Conservation (phyloP, 2,113 vertebrate genomes). For the Balaeniceps rex region DNA sequence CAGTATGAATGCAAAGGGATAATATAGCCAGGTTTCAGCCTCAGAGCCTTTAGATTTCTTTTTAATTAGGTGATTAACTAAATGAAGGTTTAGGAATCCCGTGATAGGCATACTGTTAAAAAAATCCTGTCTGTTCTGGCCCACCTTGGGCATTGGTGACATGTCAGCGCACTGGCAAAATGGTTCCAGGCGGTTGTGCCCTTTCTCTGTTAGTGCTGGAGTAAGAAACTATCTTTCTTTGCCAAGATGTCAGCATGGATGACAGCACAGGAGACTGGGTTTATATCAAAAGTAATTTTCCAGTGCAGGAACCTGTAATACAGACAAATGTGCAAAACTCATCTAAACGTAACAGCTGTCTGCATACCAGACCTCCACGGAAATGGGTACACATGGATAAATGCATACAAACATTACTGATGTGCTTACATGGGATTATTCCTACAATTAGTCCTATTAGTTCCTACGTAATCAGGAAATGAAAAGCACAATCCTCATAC, state of each 20-base stretch:
- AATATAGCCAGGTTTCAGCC: not conserved
- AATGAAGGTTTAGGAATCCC: not conserved
- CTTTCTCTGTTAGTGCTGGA: not conserved
- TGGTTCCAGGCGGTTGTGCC: not conserved
- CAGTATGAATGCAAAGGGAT: not conserved
- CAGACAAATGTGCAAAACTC: not conserved
- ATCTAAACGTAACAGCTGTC: not conserved
- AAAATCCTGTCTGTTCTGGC: not conserved
- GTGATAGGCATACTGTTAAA: not conserved
- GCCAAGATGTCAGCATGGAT: not conserved
- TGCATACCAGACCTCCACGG: not conserved
- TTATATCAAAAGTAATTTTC: slow-evolving; percentile 9
- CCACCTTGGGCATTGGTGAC: not conserved
- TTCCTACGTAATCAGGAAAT: not conserved
- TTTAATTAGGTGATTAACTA: not conserved
- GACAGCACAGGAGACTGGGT: not conserved
- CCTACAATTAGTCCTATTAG: not conserved
- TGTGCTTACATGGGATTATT: not conserved
- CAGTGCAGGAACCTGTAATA: not conserved
- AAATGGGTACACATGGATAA: not conserved
- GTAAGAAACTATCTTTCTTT: not conserved
- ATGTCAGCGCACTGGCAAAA: not conserved
- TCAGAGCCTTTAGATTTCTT: not conserved
- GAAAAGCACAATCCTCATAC: not conserved
- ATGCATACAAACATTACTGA: not conserved